These are phyloP conservation scores for Trichogramma pretiosum DNA, from an alignment of 1,140 invertebrate species.

Conservation along the genomic window DNA sequence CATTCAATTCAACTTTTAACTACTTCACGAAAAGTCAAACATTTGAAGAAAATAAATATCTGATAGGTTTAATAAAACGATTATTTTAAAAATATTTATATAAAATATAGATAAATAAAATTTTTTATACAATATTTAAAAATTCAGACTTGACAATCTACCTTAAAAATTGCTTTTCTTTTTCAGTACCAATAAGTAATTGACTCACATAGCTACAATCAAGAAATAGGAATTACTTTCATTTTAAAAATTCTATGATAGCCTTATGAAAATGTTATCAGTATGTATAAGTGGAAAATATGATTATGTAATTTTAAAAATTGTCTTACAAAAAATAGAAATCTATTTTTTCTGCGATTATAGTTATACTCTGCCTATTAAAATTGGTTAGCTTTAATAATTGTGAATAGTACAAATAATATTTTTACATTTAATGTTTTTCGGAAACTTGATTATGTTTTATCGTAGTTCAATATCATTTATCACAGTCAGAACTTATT, in stretches of 20 bases:
- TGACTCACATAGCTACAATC: not conserved
- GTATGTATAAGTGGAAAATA: constrained; percentile 7
- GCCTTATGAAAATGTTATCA: constrained; percentile 12
- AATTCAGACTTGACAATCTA: constrained; percentile 2
- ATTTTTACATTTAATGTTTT: constrained; percentile 5
- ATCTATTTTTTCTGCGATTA: too few species aligned
- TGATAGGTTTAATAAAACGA: too few species aligned
- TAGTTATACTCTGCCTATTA: too few species aligned
- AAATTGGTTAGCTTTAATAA: too few species aligned
- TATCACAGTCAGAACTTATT: constrained; percentile 42
- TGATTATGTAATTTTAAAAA: not conserved
- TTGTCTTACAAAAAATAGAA: constrained; percentile 6
- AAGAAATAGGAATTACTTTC: not conserved
- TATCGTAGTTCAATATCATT: constrained; percentile 23
- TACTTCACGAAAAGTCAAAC: too few species aligned
- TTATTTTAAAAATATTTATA: not conserved
- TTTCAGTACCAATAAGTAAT: constrained; percentile 10
- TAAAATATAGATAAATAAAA: constrained; percentile 1
- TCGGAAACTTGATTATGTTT: constrained; percentile 13
- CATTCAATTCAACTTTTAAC: too few species aligned
- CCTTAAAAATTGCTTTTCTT: constrained; percentile 2
- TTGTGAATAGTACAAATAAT: constrained; percentile 5
- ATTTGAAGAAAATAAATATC: too few species aligned
- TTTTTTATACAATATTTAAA: too few species aligned
- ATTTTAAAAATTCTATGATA: constrained; percentile 4